Conservation (phyloP, 2,888 invertebrate genomes). For the Mesorhabditis sp. region DNA sequence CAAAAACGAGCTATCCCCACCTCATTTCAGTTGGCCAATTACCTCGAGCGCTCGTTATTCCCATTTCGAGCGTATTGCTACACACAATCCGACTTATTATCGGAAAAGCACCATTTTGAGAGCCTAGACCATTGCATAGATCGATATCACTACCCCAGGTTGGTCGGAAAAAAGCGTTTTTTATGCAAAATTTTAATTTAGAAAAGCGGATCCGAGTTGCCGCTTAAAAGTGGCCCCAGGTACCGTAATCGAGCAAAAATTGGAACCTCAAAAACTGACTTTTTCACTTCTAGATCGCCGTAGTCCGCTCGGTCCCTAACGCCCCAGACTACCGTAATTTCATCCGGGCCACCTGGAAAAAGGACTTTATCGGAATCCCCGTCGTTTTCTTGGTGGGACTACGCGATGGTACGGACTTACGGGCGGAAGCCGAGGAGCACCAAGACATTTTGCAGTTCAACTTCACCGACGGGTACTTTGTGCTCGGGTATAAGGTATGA, state of each 20-base stretch:
- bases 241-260: not conserved
- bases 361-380: constrained; percentile 22
- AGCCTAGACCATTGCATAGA: not conserved
- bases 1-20: not conserved
- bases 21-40: constrained; percentile 51
- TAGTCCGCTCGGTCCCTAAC: constrained; percentile 44
- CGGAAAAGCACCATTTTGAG: not conserved
- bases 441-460: constrained; percentile 53
- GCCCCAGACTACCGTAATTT: constrained; percentile 44
- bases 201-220: not conserved
- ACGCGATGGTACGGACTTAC: constrained; percentile 22
- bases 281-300: constrained; percentile 17
- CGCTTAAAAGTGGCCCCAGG: not conserved
- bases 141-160: not conserved
- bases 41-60: constrained; percentile 52
- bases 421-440: constrained; percentile 28
- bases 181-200: not conserved
- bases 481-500: constrained; percentile 44
- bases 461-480: constrained; percentile 54
- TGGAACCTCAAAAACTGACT: not conserved
- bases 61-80: constrained; percentile 52
- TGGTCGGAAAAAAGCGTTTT: not conserved
- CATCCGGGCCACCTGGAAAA: constrained; percentile 53
- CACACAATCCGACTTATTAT: constrained; percentile 52
- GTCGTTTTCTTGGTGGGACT: constrained; percentile 37